These are phyloP conservation scores for Bradypodion pumilum DNA, from an alignment of 2,797 vertebrate genomes.

Conservation along the genomic window DNA sequence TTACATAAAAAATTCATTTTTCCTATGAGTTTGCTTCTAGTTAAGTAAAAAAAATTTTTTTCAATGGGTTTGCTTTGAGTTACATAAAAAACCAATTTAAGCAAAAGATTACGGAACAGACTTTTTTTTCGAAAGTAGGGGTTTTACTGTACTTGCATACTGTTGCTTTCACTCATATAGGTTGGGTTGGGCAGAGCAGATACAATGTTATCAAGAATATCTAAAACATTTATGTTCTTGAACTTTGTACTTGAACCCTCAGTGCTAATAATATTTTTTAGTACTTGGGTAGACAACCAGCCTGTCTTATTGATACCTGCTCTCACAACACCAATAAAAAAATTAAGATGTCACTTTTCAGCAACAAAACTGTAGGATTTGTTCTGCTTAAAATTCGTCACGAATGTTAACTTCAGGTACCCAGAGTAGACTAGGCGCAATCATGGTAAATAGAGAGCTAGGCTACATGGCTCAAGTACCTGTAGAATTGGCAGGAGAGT, in stretches of 20 bases:
- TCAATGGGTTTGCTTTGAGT: too few species aligned
- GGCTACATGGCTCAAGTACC: too few species aligned
- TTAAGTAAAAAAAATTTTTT: too few species aligned
- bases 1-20: too few species aligned
- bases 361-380: background rate
- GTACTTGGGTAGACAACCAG: conserved; percentile 30
- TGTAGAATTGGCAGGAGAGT: too few species aligned
- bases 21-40: too few species aligned
- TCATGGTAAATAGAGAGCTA: too few species aligned
- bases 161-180: conserved; percentile 38
- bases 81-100: too few species aligned
- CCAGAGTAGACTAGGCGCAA: background rate
- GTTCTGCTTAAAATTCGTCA: too few species aligned
- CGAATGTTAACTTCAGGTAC: too few species aligned
- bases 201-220: background rate
- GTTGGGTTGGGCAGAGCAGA: background rate
- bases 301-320: background rate
- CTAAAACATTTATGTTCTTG: conserved; percentile 35
- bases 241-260: conserved; percentile 61
- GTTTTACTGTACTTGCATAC: conserved; percentile 12
- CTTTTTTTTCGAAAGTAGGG: too few species aligned
- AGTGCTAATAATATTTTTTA: conserved; percentile 48
- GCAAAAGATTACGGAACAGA: too few species aligned
- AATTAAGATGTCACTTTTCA: background rate
- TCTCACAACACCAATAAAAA: background rate